Conservation (phyloP, 2,888 invertebrate species). For the Tipula vernalis region DNA sequence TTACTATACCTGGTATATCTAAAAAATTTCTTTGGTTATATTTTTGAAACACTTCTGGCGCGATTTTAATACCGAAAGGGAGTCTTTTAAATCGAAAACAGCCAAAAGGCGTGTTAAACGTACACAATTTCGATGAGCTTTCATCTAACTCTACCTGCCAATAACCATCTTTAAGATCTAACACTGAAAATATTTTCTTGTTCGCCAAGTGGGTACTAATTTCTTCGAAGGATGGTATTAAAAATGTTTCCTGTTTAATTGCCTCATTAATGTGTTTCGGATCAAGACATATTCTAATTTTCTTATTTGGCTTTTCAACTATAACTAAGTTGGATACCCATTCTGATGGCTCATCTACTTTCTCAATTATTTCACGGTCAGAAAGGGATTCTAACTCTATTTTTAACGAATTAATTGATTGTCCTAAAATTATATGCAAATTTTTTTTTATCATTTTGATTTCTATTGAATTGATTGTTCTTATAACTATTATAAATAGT, state of each 20-base stretch:
- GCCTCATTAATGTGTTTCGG: too few relatives aligned
- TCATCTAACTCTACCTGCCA: conserved; percentile 14
- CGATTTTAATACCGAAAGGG: not conserved
- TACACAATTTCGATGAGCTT: too few relatives aligned
- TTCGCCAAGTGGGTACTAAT: not conserved
- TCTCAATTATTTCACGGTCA: not conserved
- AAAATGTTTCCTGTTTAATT: not conserved
- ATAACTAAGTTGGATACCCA: too few relatives aligned
- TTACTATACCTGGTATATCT: not conserved
- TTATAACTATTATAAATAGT: not conserved
- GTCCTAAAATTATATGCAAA: not conserved
- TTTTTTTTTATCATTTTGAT: not conserved
- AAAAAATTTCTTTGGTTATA: not conserved
- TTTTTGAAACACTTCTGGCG: not conserved
- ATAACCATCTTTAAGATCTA: conserved; percentile 17
- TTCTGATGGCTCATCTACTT: conserved; percentile 11
- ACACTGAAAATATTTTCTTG: not conserved
- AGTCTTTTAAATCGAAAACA: conserved; percentile 13
- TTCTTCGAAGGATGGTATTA: conserved; percentile 17
- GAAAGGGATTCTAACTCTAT: not conserved
- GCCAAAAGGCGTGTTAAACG: too few relatives aligned
- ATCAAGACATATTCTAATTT: too few relatives aligned
- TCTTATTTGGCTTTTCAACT: too few relatives aligned
- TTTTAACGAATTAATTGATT: not conserved
- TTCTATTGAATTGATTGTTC: not conserved